Percentiles rank a stretch among this genome's conserved stretches.
phyloP scores from a whole-genome alignment of 2,797 vertebrate genomes.

The Tympanoctomys barrerae region DNA sequence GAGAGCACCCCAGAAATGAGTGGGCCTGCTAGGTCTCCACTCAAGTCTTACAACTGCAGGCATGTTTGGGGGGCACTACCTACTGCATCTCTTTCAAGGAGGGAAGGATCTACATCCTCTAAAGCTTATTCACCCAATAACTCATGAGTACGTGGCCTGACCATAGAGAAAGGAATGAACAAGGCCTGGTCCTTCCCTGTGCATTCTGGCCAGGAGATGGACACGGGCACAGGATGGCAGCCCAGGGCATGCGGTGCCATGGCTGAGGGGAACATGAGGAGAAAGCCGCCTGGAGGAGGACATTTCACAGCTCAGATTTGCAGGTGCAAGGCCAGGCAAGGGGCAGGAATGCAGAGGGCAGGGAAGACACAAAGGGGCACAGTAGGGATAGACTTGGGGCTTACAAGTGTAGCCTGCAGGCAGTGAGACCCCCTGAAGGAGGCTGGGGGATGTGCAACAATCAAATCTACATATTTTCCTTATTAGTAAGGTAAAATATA shows the following conservation, averaged over 20 bases:
- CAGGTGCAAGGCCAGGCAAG: not conserved
- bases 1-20: not conserved
- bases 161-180: not conserved
- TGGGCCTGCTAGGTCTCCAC: not conserved
- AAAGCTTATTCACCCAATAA: not conserved
- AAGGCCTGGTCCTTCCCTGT: not conserved
- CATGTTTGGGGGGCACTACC: no score
- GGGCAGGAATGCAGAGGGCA: not conserved
- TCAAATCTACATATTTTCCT: not conserved
- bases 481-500: not conserved
- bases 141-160: not conserved
- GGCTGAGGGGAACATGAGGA: not conserved
- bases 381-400: not conserved
- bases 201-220: not conserved
- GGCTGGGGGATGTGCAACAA: no score
- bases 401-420: not conserved
- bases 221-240: not conserved
- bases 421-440: not conserved
- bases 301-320: not conserved
- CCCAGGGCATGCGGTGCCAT: accelerated
- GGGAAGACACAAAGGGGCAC: not conserved
- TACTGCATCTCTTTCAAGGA: not conserved
- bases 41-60: not conserved
- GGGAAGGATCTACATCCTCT: not conserved
- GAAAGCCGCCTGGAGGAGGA: not conserved